A percentile compares a stretch with the other conserved stretches of the same genome.
Evolutionary conservation across 1,140 invertebrate species (phyloP).

Genomic region (Drosophila ogumai): DNA sequence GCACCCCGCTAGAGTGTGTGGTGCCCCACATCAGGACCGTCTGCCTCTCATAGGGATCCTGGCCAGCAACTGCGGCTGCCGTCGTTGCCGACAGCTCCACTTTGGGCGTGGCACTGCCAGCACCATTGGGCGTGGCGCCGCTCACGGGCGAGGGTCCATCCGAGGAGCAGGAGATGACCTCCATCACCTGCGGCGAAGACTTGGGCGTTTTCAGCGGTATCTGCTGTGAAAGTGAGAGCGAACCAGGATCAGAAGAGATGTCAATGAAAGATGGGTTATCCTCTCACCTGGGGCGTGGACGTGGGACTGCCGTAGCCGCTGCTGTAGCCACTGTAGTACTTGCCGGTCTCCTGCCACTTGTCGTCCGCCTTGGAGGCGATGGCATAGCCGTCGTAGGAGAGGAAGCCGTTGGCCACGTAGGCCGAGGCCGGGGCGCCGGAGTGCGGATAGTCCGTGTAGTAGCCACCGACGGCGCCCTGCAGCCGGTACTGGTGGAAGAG

Average conservation of each 20-base stretch:
- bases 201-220: conserved; percentile 83
- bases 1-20: conserved; percentile 83
- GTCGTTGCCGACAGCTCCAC: conserved; percentile 76
- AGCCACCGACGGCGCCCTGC: conserved; percentile 88
- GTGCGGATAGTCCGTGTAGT: conserved; percentile 91
- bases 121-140: conserved; percentile 57
- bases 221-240: conserved; percentile 49
- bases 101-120: conserved; percentile 84
- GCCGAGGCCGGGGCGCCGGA: conserved; percentile 85
- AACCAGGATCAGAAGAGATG: not conserved
- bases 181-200: conserved; percentile 84
- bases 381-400: conserved; percentile 85
- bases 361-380: conserved; percentile 83
- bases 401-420: conserved; percentile 92
- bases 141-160: conserved; percentile 77
- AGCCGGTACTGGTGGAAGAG: conserved; percentile 93
- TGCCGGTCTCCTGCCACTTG: conserved; percentile 84
- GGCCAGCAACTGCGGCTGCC: conserved; percentile 13
- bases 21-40: conserved; percentile 95
- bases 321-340: conserved; percentile 83
- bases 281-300: conserved; percentile 78
- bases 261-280: no score
- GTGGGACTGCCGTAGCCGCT: conserved; percentile 84
- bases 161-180: conserved; percentile 83
- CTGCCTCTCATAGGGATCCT: conserved; percentile 88